These are phyloP conservation scores for Centruroides vittatus DNA, from an alignment of 1,140 invertebrate species.

Conservation along the genomic window DNA sequence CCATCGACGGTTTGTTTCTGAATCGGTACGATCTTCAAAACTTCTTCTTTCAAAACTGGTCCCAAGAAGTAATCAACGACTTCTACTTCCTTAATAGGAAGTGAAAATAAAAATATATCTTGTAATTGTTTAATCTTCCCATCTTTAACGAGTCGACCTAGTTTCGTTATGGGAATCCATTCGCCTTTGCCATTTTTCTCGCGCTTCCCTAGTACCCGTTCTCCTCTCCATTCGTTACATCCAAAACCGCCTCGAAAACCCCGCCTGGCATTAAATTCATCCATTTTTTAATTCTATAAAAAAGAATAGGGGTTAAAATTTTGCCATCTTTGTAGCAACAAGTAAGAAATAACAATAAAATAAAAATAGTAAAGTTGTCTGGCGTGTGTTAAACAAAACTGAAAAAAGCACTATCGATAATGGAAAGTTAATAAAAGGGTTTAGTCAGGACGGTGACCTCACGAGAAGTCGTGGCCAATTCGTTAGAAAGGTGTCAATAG, in stretches of 20 bases:
- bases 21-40: constrained; percentile 98
- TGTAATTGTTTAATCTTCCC: constrained; percentile 93
- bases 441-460: too few species aligned
- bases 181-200: constrained; percentile 82
- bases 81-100: constrained; percentile 99
- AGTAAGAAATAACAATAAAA: too few species aligned
- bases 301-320: too few species aligned
- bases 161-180: constrained; percentile 97
- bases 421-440: too few species aligned
- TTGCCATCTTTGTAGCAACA: too few species aligned
- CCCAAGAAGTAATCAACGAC: constrained; percentile 98
- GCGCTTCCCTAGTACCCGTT: constrained; percentile 64
- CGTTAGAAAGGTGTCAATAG: too few species aligned
- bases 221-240: constrained; percentile 43
- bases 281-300: too few species aligned
- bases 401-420: too few species aligned
- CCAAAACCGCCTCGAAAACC: constrained; percentile 62
- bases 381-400: too few species aligned
- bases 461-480: too few species aligned
- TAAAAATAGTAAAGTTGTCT: too few species aligned
- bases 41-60: constrained; percentile 84
- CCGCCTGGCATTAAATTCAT: background rate
- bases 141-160: constrained; percentile 92
- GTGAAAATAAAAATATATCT: constrained; percentile 95
- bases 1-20: constrained; percentile 99